Conservation (phyloP, 2,113 vertebrate genomes). For the Rhineura floridana region DNA sequence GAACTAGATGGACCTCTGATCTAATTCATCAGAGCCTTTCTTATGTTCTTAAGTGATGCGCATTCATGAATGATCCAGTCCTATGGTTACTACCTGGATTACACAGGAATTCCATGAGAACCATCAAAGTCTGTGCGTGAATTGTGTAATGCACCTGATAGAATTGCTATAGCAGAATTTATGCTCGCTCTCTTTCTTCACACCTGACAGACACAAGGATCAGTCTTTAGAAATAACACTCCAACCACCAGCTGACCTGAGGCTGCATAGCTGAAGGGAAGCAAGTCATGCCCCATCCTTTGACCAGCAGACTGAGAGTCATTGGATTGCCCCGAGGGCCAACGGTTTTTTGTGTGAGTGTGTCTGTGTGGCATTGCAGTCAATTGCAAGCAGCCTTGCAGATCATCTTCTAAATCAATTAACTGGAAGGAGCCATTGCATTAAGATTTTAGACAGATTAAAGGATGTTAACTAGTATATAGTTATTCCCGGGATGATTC, state of each 20-base stretch:
- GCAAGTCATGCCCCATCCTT: background rate
- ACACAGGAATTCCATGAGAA: background rate
- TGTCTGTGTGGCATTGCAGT: background rate
- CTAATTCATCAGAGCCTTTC: background rate
- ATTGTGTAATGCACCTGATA: background rate
- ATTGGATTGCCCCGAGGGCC: too few relatives aligned
- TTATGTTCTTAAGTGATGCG: background rate
- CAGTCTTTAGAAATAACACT: background rate
- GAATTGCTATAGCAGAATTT: background rate
- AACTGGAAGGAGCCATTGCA: rapidly evolving
- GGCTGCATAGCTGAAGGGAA: background rate
- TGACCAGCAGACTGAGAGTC: too few relatives aligned
- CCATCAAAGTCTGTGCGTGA: background rate
- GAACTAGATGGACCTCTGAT: background rate
- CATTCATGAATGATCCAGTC: background rate
- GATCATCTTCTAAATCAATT: background rate
- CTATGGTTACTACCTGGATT: background rate
- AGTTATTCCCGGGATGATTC: background rate
- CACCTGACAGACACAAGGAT: background rate
- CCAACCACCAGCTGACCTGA: too few relatives aligned
- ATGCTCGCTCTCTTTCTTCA: background rate
- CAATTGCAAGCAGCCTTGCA: background rate
- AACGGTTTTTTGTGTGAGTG: too few relatives aligned
- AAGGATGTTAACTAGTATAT: background rate
- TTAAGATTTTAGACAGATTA: background rate